Evolutionary conservation across 2,113 vertebrate species (phyloP), one percentile per base, ranked within the genome.

Genomic region (Pelodiscus sinensis): DNA sequence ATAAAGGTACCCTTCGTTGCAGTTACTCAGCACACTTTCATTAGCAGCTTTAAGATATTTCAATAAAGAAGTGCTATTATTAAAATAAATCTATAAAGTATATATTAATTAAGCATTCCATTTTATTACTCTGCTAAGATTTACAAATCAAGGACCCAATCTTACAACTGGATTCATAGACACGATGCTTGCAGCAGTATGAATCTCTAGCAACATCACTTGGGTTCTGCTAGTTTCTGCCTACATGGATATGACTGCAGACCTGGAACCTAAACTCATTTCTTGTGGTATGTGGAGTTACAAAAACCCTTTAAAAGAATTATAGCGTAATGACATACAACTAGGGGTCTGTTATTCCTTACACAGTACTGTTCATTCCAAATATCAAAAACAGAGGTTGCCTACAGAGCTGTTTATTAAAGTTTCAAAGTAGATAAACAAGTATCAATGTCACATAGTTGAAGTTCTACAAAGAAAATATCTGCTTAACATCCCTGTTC

Each of bases 1-100:
- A 68, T 68, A 68, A 38, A 9, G 18, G 80, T 21, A 91, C 50
- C 80, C 85, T 80, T 77, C 44, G 50, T 12, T 8, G 77, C 44
- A 81, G 84, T 7, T 93, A 73, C 8, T 94, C 29, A 75, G 68
- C 55, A 82, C 0, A 54, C 25, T 31, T 94, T 94, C 56, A 85
- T 52, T 65, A 85, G 84, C 0, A 84, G 55, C 16, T 54, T 90
- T 92, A 73, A 92, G 95, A 92, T 80, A 50, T 15, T 86, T 86
- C 79, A 78, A 31, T 85, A 29, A 92, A 90, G 62, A 90, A 16
- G 21, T 8, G 75, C 29, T 51, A 83, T 0, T n/a, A 73, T 83
- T 51, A 52, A 13, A 77, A 84, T 84, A 80, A 81, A 79, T 31
- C 12, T 57, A 24, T 1, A 60, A 92, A 86, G 27, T 3, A 9